Conservation (phyloP, 2,113 vertebrate genomes). For the human (Homo sapiens) region GRCh38 chr2:126003501-126004000, state of each 20-base stretch:
- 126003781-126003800: background rate
- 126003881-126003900: background rate
- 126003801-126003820: background rate
- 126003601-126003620: background rate
- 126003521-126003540: too few relatives aligned
- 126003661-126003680: background rate
- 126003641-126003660: background rate
- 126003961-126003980: background rate
- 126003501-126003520: too few relatives aligned
- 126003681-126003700: background rate
- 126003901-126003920: background rate
- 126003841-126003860: background rate
- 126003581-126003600: background rate
- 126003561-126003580: too few relatives aligned
- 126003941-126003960: background rate
- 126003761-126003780: background rate
- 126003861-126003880: background rate
- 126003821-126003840: background rate
- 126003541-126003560: too few relatives aligned
- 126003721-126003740: background rate
- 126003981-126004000: background rate
- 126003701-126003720: background rate
- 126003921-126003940: background rate
- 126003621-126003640: background rate
- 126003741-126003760: background rate